A percentile compares a stretch with the other conserved stretches of the same genome.
phyloP scores from a whole-genome alignment of 2,797 vertebrate species.

The Neomorphus geoffroyi region DNA sequence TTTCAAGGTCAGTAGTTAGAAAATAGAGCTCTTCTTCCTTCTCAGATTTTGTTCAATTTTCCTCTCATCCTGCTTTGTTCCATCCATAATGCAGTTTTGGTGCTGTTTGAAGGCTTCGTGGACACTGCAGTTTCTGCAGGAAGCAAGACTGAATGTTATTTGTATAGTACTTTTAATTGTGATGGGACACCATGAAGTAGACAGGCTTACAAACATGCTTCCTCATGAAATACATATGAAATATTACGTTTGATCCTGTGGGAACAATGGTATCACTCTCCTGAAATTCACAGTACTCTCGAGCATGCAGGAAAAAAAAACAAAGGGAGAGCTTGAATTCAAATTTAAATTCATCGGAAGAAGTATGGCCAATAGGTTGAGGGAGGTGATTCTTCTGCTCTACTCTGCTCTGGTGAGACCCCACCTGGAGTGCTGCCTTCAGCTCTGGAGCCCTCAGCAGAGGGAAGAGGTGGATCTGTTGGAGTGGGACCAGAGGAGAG shows the following conservation, averaged over 20 bases:
- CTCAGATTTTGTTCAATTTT: not conserved
- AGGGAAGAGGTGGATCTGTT: not conserved
- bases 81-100: not conserved
- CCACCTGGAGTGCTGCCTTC: accelerated
- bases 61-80: not conserved
- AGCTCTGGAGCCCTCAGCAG: not conserved
- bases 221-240: not conserved
- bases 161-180: not conserved
- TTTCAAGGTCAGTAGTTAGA: constrained; percentile 88
- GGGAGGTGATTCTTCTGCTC: not conserved
- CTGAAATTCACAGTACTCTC: not conserved
- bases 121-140: not conserved
- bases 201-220: not conserved
- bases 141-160: not conserved
- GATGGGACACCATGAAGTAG: not conserved
- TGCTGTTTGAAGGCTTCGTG: not conserved
- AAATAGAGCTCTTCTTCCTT: not conserved
- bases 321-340: not conserved
- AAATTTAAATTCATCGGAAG: not conserved
- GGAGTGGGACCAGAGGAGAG: not conserved
- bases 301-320: not conserved
- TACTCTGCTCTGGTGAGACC: not conserved
- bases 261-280: not conserved
- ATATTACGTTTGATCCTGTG: not conserved
- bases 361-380: not conserved